These are phyloP conservation scores for Pipistrellus pygmaeus DNA, from an alignment of 2,797 vertebrate genomes.

Conservation along the genomic window DNA sequence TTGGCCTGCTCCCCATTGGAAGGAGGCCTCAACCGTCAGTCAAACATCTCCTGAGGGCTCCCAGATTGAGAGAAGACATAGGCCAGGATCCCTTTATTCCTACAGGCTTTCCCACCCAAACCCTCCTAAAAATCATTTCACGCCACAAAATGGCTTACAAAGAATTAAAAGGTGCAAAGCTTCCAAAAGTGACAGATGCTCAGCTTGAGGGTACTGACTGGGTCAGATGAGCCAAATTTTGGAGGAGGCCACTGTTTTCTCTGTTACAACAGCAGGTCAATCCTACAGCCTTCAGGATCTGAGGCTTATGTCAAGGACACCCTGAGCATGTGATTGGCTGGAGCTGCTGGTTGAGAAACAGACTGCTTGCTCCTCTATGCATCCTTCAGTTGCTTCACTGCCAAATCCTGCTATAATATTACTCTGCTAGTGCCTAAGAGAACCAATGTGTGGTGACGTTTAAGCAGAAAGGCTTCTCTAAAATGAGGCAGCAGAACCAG, in stretches of 20 bases:
- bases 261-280: no score
- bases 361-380: rapidly evolving
- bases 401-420: conserved; percentile 72
- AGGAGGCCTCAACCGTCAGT: no score
- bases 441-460: conserved; percentile 91
- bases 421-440: conserved; percentile 86
- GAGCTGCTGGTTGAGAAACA: background rate
- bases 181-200: background rate
- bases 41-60: no score
- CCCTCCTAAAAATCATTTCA: conserved; percentile 41
- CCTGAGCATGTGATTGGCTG: background rate
- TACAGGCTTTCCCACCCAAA: conserved; percentile 33
- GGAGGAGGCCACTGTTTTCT: background rate
- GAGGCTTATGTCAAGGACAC: background rate
- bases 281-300: background rate
- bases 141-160: background rate
- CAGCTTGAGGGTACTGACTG: background rate
- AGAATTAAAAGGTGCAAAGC: background rate
- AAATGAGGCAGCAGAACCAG: conserved; percentile 95
- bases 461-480: conserved; percentile 88
- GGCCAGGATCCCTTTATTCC: no score
- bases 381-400: conserved; percentile 48
- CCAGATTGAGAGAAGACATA: no score
- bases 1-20: no score
- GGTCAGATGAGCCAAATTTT: background rate